These are phyloP conservation scores for Solen grandis DNA, from an alignment of 1,140 invertebrate species.

Conservation along the genomic window DNA sequence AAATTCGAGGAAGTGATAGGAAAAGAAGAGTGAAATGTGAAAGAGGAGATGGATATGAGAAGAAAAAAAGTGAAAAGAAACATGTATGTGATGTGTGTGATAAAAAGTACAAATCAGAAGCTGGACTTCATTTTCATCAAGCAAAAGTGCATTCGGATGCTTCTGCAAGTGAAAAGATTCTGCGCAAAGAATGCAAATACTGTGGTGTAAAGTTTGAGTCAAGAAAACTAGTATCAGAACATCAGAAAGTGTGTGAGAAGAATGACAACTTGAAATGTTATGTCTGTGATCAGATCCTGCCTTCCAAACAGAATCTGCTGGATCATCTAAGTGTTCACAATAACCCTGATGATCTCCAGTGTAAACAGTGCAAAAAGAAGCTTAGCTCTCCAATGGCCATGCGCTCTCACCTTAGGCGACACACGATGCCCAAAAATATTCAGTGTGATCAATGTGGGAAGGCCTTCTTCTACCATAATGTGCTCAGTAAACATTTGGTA, in stretches of 20 bases:
- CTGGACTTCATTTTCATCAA: neutral
- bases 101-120: neutral
- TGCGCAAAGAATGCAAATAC: conserved; percentile 5
- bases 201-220: conserved; percentile 7
- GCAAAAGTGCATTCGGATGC: neutral
- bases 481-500: conserved; percentile 20
- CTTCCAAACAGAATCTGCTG: neutral
- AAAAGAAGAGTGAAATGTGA: neutral
- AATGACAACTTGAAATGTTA: conserved; percentile 21
- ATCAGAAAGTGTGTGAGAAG: conserved; percentile 22
- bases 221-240: neutral
- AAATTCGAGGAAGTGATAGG: neutral
- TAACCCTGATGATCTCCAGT: conserved; percentile 4
- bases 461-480: conserved; percentile 4
- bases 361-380: conserved; percentile 4
- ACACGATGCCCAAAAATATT: conserved; percentile 10
- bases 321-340: conserved; percentile 21
- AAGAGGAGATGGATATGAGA: neutral
- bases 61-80: neutral
- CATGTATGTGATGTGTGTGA: neutral
- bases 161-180: neutral
- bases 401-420: conserved; percentile 22
- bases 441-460: conserved; percentile 52
- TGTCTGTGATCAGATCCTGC: conserved; percentile 11
- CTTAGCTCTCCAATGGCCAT: conserved; percentile 2